A percentile compares a stretch with the other conserved stretches of the same genome.
Evolutionary conservation across 2,888 invertebrate species (phyloP).

Genomic region (Lasioglossum calceatum): DNA sequence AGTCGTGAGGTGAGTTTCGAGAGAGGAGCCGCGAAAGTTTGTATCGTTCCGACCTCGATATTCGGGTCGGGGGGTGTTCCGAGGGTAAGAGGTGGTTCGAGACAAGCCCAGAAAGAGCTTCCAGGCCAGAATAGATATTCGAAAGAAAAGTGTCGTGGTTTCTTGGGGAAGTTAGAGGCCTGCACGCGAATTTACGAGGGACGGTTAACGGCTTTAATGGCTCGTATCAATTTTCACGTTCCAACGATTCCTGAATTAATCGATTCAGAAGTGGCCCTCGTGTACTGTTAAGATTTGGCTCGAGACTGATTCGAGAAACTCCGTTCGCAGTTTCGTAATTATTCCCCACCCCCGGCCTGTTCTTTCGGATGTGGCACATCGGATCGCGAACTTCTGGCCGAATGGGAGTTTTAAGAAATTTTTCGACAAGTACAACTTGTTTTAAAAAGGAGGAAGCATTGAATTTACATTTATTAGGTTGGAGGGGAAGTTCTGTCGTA

Average conservation of each 20-base stretch:
- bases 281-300: constrained; percentile 13
- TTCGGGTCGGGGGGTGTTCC: background rate
- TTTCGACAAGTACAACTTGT: background rate
- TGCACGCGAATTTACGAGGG: constrained; percentile 49
- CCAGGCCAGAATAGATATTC: constrained; percentile 7
- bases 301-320: constrained; percentile 6
- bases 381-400: background rate
- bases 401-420: background rate
- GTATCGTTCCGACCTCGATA: constrained; percentile 23
- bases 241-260: constrained; percentile 40
- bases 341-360: background rate
- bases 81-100: background rate
- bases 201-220: constrained; percentile 60
- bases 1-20: constrained; percentile 7
- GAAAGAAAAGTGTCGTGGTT: constrained; percentile 21
- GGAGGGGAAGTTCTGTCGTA: too few species aligned
- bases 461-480: too few species aligned
- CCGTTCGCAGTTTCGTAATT: background rate
- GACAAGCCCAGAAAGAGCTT: constrained; percentile 22
- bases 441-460: too few species aligned
- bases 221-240: constrained; percentile 49
- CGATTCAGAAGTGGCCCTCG: constrained; percentile 21
- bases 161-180: constrained; percentile 14
- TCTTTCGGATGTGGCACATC: background rate
- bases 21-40: constrained; percentile 27